Percentiles rank a stretch among this genome's conserved stretches.
Conservation (phyloP, 1,140 invertebrate species). For the Reticulitermes speratus region DNA sequence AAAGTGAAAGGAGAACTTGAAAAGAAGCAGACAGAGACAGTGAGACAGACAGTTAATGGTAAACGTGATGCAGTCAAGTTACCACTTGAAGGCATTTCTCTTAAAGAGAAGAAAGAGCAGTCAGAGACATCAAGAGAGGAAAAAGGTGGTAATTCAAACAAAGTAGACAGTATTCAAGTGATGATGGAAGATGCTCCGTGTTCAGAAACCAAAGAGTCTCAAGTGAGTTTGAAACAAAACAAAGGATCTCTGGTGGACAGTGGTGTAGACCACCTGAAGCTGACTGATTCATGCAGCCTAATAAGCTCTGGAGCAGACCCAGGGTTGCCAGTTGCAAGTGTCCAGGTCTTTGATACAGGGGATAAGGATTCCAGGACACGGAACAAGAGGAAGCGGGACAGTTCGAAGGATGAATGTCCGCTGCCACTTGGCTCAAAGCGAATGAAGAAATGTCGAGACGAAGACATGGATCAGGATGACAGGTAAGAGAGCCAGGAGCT, state of each 20-base stretch:
- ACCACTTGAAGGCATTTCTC: not conserved
- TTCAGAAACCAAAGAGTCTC: constrained; percentile 6
- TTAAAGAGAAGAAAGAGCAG: not conserved
- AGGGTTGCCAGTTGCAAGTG: not conserved
- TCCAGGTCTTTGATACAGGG: not conserved
- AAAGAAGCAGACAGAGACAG: not conserved
- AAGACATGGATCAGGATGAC: constrained; percentile 36
- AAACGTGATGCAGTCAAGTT: not conserved
- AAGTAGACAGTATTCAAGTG: not conserved
- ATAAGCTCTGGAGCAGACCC: not conserved
- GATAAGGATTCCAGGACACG: not conserved
- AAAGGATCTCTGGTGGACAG: not conserved
- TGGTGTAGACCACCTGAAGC: not conserved
- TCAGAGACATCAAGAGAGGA: not conserved
- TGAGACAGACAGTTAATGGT: not conserved
- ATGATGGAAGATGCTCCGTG: not conserved
- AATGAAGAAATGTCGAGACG: constrained; percentile 40
- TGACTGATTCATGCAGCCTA: not conserved
- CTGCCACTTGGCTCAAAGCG: constrained; percentile 31
- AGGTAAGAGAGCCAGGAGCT: constrained; percentile 31
- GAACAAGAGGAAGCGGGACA: constrained; percentile 28
- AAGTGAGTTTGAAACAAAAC: not conserved
- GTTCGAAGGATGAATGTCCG: constrained; percentile 20
- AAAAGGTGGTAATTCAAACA: not conserved
- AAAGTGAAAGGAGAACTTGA: not conserved